Evolutionary conservation across 2,113 vertebrate species (phyloP).

Genomic region (Nasalis larvatus): DNA sequence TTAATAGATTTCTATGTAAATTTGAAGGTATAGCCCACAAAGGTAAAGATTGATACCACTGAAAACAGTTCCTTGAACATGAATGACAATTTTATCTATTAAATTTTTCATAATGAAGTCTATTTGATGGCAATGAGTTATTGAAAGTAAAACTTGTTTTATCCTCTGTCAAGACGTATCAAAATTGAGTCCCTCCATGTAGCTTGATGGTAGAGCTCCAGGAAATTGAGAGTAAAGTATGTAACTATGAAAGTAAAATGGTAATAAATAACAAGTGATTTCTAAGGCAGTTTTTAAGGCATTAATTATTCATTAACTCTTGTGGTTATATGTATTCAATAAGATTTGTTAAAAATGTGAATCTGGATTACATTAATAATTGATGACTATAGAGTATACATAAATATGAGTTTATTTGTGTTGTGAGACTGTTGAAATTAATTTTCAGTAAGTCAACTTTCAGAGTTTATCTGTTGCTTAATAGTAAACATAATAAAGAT

Average conservation of each 20-base stretch:
- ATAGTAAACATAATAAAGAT: not conserved
- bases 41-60: not conserved
- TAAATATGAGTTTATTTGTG: not conserved
- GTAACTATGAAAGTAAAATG: not conserved
- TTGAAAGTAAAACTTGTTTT: constrained; percentile 61
- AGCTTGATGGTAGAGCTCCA: constrained; percentile 1
- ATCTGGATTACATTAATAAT: not conserved
- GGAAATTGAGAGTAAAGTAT: not conserved
- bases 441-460: constrained; percentile 42
- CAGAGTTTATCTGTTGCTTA: not conserved
- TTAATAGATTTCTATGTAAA: not conserved
- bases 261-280: not conserved
- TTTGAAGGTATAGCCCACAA: not conserved
- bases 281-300: not conserved
- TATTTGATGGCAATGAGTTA: constrained; percentile 46
- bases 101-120: not conserved
- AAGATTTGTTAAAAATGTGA: not conserved
- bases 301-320: not conserved
- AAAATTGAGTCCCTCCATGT: constrained; percentile 27
- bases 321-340: not conserved
- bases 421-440: not conserved
- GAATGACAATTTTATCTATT: constrained; percentile 61
- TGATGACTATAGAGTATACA: not conserved
- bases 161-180: constrained; percentile 56
- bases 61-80: not conserved